phyloP scores from a whole-genome alignment of 2,888 invertebrate genomes.

The Apodemia zela region DNA sequence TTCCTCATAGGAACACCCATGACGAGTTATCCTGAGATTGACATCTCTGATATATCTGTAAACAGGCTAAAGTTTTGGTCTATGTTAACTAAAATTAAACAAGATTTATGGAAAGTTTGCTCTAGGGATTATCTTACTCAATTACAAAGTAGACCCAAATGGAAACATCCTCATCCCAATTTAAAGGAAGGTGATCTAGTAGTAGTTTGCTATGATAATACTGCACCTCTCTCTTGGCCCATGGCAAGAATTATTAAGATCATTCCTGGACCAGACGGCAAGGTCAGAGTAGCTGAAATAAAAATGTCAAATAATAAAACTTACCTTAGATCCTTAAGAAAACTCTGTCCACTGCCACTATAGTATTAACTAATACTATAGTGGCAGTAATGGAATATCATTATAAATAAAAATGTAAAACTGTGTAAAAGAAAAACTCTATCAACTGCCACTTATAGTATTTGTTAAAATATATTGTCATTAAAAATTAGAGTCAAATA shows the following conservation, averaged over 20 bases:
- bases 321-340: slow-evolving; percentile 21
- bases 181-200: slow-evolving; percentile 28
- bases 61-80: slow-evolving; percentile 29
- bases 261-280: slow-evolving; percentile 21
- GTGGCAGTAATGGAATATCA: too few species aligned
- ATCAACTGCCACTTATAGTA: too few species aligned
- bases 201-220: slow-evolving; percentile 17
- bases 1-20: slow-evolving; percentile 22
- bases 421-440: too few species aligned
- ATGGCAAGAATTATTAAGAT: slow-evolving; percentile 24
- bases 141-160: slow-evolving; percentile 27
- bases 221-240: slow-evolving; percentile 23
- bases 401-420: too few species aligned
- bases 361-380: not conserved
- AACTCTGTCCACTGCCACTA: slow-evolving; percentile 24
- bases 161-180: slow-evolving; percentile 21
- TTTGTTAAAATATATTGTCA: too few species aligned
- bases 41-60: slow-evolving; percentile 23
- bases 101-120: slow-evolving; percentile 31
- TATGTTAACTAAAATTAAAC: slow-evolving; percentile 24
- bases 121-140: slow-evolving; percentile 26
- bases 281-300: slow-evolving; percentile 24
- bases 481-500: too few species aligned
- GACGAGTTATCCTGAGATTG: slow-evolving; percentile 25
- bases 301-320: slow-evolving; percentile 10